Base-by-base conservation (phyloP, 2,797 vertebrate genomes). In the Pitangus sulphuratus region DNA sequence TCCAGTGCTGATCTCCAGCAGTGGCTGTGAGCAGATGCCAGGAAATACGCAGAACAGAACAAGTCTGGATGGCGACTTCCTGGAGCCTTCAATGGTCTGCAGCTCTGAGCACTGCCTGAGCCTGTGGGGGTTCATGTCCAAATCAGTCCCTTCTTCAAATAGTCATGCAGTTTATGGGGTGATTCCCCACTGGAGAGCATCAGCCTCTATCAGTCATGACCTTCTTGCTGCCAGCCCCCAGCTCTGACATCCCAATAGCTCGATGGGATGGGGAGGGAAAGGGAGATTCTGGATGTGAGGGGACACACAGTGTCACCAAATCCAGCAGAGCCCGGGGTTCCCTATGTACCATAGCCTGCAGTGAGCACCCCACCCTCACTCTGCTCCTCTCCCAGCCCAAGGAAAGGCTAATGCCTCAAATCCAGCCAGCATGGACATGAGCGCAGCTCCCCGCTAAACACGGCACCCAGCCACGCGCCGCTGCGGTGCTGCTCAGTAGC, bases 381-480 rank as follows among this genome's bases (percentile, higher is more conserved):
- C 53, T 15, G 33, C 86, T 57, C 51, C 68, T 48, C 12, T 51
- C 58, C 48, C 13, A 17, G 48, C 40, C 25, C 15, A 30, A 39
- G 76, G 24, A 68, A 53, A 31, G 2, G 50, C 57, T 21, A 3
- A 15, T 2, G 1, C n/a, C 33, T 70, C 82, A 33, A 8, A 31
- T 33, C 39, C 56, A 69, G 44, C 44, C 45, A 12, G 8, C 25
- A 9, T 0, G 8, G 53, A 21, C 62, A 42, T 1, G 31, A 31
- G 56, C 3, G 60, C 51, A 35, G 76, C 24, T 28, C 40, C n/a
- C 40, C 5, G 19, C 54, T 48, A 4, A 51, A 11, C 7, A 11
- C 40, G 7, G 70, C 1, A 2, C n/a, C 40, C 19, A 0, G 61
- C 39, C 2, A 21, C 1, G 33, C 6, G 2, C 33, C 6, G 35